These are phyloP conservation scores for Archilochus colubris DNA, from an alignment of 2,113 vertebrate species.

Conservation along the genomic window DNA sequence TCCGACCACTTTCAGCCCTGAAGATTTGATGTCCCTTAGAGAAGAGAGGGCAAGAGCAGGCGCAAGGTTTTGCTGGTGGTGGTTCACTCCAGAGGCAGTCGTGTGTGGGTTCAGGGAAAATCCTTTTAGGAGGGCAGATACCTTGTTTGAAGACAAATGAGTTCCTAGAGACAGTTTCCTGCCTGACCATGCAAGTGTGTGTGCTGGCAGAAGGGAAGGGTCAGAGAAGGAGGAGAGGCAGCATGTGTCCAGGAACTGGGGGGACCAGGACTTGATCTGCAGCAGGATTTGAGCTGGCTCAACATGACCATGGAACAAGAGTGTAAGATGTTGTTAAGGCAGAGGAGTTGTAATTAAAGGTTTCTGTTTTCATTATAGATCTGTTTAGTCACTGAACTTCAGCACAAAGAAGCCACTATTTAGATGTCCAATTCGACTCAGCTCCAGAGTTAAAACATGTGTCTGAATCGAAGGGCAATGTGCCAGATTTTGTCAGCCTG, in stretches of 20 bases:
- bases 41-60: fast-evolving
- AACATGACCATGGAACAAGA: not conserved
- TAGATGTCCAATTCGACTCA: not conserved
- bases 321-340: not conserved
- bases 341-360: not conserved
- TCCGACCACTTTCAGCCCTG: not conserved
- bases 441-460: not conserved
- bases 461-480: fast-evolving
- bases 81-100: not conserved
- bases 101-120: fast-evolving
- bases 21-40: not conserved
- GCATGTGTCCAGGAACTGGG: fast-evolving
- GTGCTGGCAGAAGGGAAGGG: not conserved
- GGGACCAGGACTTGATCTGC: not conserved
- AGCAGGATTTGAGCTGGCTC: not conserved
- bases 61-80: not conserved
- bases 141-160: not conserved
- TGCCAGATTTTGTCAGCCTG: not conserved
- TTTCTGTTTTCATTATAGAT: not conserved
- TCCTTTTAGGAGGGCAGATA: not conserved
- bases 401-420: not conserved
- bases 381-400: not conserved
- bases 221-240: not conserved
- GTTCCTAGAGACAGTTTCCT: not conserved
- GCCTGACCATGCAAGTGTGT: not conserved